Evolutionary conservation across 2,888 invertebrate species (phyloP).

Genomic region (Drosophila picticornis): DNA sequence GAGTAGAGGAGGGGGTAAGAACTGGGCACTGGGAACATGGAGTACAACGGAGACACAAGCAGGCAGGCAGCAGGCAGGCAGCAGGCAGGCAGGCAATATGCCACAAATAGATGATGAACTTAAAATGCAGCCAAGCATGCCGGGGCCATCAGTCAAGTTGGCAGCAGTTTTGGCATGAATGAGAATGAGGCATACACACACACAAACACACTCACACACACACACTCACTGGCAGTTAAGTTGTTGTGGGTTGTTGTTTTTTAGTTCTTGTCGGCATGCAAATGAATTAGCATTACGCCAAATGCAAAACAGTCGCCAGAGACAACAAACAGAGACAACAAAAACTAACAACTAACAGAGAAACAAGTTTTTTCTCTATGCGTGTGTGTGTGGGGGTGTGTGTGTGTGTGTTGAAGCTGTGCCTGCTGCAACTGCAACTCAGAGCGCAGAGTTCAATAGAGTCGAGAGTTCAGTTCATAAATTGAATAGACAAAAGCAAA

Average conservation of each 20-base stretch:
- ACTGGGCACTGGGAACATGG: slow-evolving; percentile 5
- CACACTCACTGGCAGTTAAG: slow-evolving; percentile 27
- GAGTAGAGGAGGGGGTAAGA: background rate
- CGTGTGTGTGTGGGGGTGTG: background rate
- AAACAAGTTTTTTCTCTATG: slow-evolving; percentile 41
- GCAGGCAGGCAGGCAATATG: slow-evolving; percentile 62
- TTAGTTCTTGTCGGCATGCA: slow-evolving; percentile 51
- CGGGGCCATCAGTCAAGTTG: slow-evolving; percentile 73
- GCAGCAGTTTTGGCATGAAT: slow-evolving; percentile 73
- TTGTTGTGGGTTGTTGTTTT: slow-evolving; percentile 35
- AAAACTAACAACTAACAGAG: slow-evolving; percentile 20
- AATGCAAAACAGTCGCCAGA: slow-evolving; percentile 61
- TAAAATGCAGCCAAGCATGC: slow-evolving; percentile 82
- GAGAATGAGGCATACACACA: slow-evolving; percentile 62
- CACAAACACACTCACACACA: slow-evolving; percentile 6
- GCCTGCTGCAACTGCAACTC: slow-evolving; percentile 34
- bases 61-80: slow-evolving; percentile 35
- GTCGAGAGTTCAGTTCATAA: slow-evolving; percentile 67
- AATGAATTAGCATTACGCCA: slow-evolving; percentile 74
- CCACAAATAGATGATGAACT: slow-evolving; percentile 80
- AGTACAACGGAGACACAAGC: slow-evolving; percentile 20
- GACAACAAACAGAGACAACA: slow-evolving; percentile 9
- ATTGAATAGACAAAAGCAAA: slow-evolving; percentile 70
- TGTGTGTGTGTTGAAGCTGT: slow-evolving; percentile 26
- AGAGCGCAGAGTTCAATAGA: slow-evolving; percentile 53